A percentile compares a stretch with the other conserved stretches of the same genome.
phyloP scores from a whole-genome alignment of 2,113 vertebrate species.

The Prunella fulvescens region DNA sequence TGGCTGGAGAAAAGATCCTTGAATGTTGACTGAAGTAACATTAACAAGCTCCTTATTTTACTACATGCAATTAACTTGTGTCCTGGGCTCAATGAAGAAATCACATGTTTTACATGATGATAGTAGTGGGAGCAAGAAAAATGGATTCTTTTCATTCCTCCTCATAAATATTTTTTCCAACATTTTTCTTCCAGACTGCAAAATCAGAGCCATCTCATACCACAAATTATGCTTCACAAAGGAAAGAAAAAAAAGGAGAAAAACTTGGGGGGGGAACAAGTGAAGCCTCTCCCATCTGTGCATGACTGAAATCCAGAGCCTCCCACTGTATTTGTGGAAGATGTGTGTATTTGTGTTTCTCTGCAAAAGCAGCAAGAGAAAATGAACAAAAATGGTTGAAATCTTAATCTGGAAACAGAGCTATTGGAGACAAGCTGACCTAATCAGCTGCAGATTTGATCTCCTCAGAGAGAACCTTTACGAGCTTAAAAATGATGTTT shows the following conservation, averaged over 20 bases:
- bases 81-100: background rate
- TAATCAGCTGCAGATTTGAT: conserved; percentile 21
- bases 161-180: background rate
- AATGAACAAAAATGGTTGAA: background rate
- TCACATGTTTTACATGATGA: background rate
- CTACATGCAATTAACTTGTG: background rate
- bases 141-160: background rate
- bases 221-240: background rate
- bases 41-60: background rate
- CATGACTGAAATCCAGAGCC: background rate
- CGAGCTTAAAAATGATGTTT: background rate
- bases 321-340: background rate
- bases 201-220: background rate
- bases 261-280: background rate
- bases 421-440: background rate
- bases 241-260: background rate
- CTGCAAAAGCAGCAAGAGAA: background rate
- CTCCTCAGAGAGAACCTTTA: conserved; percentile 18
- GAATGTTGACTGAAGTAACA: background rate
- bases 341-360: background rate
- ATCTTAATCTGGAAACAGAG: background rate
- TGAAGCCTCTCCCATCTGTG: background rate
- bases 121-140: background rate
- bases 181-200: background rate
- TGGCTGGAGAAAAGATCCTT: background rate